Conservation (phyloP, 2,888 invertebrate species). For the Agrilus mali region DNA sequence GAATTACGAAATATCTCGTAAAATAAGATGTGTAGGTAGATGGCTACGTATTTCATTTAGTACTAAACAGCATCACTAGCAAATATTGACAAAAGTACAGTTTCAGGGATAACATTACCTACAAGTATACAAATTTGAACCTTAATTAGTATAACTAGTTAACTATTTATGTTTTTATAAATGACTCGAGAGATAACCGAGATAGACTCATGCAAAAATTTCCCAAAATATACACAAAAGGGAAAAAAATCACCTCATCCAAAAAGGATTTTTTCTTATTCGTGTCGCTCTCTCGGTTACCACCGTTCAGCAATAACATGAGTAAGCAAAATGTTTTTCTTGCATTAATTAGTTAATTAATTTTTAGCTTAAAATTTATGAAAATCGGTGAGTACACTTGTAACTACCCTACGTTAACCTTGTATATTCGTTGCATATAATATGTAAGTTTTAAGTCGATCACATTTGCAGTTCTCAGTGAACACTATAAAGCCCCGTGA, state of each 20-base stretch:
- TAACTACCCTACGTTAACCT: slow-evolving; percentile 13
- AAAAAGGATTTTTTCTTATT: too few species aligned
- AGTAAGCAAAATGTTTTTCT: slow-evolving; percentile 8
- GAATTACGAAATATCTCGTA: too few species aligned
- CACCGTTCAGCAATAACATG: neutral
- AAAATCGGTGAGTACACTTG: slow-evolving; percentile 13
- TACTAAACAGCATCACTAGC: neutral
- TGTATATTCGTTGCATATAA: slow-evolving; percentile 18
- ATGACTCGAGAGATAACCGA: too few species aligned
- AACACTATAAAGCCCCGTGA: slow-evolving; percentile 35
- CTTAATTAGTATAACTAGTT: slow-evolving; percentile 29
- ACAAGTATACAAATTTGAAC: slow-evolving; percentile 28
- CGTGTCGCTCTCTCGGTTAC: too few species aligned
- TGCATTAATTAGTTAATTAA: slow-evolving; percentile 5
- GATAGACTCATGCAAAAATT: too few species aligned
- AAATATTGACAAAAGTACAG: slow-evolving; percentile 10
- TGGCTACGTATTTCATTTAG: too few species aligned
- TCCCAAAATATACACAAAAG: too few species aligned
- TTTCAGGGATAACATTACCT: slow-evolving; percentile 20
- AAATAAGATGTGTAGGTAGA: too few species aligned
- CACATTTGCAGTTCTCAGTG: slow-evolving; percentile 37
- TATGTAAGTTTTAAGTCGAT: slow-evolving; percentile 23
- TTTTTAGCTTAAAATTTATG: slow-evolving; percentile 6
- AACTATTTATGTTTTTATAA: slow-evolving; percentile 18
- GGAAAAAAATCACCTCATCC: too few species aligned